phyloP scores from a whole-genome alignment of 2,888 invertebrate species.

The Autographa gamma region DNA sequence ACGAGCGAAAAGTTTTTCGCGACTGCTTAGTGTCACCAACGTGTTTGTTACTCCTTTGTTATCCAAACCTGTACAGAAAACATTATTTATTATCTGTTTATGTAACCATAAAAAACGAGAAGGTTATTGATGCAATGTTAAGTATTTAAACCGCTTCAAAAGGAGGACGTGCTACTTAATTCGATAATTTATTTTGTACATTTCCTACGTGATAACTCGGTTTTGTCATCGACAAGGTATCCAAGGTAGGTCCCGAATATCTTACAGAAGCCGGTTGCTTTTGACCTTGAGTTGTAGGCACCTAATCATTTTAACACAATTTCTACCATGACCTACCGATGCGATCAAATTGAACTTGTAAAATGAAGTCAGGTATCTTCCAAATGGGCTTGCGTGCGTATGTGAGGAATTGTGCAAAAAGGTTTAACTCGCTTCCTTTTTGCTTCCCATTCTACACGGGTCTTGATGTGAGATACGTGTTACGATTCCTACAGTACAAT shows the following conservation, averaged over 20 bases:
- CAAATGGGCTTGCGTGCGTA: conserved; percentile 39
- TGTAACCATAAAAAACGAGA: conserved; percentile 6
- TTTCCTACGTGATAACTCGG: too few species aligned
- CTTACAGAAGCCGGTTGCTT: too few species aligned
- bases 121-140: too few species aligned
- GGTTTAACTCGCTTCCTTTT: conserved; percentile 34
- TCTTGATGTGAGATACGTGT: conserved; percentile 54
- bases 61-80: conserved; percentile 53
- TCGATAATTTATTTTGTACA: too few species aligned
- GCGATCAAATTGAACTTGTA: conserved; percentile 39
- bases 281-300: too few species aligned
- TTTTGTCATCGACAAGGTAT: too few species aligned
- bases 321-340: conserved; percentile 35
- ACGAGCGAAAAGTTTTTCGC: conserved; percentile 54
- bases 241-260: too few species aligned
- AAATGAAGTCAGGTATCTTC: conserved; percentile 43
- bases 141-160: too few species aligned
- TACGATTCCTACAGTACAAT: conserved; percentile 45
- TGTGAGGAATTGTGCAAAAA: conserved; percentile 43
- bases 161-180: too few species aligned
- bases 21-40: conserved; percentile 53
- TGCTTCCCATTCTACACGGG: conserved; percentile 41
- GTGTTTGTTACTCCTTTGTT: conserved; percentile 56
- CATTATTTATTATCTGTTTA: conserved; percentile 16
- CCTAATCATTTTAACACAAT: conserved; percentile 11